Evolutionary conservation across 2,888 invertebrate genomes (phyloP), one percentile per base, ranked within the genome.

Genomic region (Cephus nigrinus): DNA sequence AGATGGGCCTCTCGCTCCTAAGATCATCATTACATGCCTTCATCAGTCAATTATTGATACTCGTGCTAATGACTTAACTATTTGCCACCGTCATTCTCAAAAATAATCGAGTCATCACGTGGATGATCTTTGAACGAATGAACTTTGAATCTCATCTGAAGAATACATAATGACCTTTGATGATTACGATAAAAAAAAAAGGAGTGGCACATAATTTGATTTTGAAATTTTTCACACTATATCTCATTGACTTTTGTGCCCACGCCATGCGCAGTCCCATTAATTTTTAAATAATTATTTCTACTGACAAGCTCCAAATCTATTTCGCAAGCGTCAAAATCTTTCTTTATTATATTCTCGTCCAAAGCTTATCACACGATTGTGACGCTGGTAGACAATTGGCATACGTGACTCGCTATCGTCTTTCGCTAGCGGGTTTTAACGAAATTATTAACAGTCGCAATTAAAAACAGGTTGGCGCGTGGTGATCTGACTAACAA

Each of bases 1-100:
- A 95, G 96, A 94, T 89, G 91, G 90, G 86, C 86, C 85, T 87
- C 88, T 84, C 89, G 88, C 80, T 84, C 89, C 85, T 91, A 90
- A 89, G 86, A 87, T 85, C 87, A 86, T 87, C 88, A 87, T 88
- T 87, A 88, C 86, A 87, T 88, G 87, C 87, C 88, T 87, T 84
- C 89, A 85, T 86, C 86, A 85, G 82, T 88, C 85, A 88, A 86
- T 88, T 85, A 82, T 84, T 87, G 74, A 76, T 78, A 78, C 75
- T 72, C 75, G 77, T 68, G 78, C 82, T 79, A 80, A 80, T 81
- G 74, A 77, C 75, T 71, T 71, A 71, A 33, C 71, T 71, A 32
- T 71, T 71, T 71, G 33, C 33, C 33, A 31, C 71, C 71, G 31
- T 71, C 23, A 32, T 71, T 33, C 31, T 71, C 33, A 15, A 11